Evolutionary conservation across 2,888 invertebrate genomes (phyloP), one percentile per base, ranked within the genome.

Genomic region (Unio delphinus): DNA sequence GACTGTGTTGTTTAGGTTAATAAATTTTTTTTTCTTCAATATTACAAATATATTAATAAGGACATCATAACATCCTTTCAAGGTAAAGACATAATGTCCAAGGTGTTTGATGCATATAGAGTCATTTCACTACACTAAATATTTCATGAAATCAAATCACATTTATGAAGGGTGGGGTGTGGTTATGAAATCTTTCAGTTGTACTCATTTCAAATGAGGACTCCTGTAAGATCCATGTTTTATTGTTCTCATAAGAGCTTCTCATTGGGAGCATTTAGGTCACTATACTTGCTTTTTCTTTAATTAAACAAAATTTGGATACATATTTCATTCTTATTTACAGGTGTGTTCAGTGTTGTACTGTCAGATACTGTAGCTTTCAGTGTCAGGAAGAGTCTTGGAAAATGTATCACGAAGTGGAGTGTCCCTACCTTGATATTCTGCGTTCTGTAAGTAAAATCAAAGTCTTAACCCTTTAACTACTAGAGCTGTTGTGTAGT

Each of bases 361-460:
- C 62, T 17, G 87, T 88, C 30, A 69, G 71, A 54, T 89, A 83
- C 77, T 89, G 89, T 71, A 74, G 74, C 65, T 68, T 74, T 7
- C 45, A 65, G 6, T 89, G 89, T 71, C 73, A 72, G 23, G 61
- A 70, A 28, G 58, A 61, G 18, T 80, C 87, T 17, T 88, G 86
- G 88, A 34, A 65, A 1, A 18, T 58, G 0, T 88, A 86, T 68
- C 89, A 89, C 68, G 34, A 63, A n/a, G 69, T 78, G 11, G 89
- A 89, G 69, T 89, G 89, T 72, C 70, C 55, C 1, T 84, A 84
- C 71, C 69, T 86, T 63, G 77, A 83, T 68, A 74, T 88, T 1
- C 73, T 88, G 11, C 85, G 87, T 69, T 87, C 86, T 18, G 88
- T 88, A 78, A 82, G 86, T 80, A 20, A 45, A 56, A 34, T 60